These are phyloP conservation scores for Silurus lanzhouensis DNA, from an alignment of 2,797 vertebrate species.

Conservation along the genomic window DNA sequence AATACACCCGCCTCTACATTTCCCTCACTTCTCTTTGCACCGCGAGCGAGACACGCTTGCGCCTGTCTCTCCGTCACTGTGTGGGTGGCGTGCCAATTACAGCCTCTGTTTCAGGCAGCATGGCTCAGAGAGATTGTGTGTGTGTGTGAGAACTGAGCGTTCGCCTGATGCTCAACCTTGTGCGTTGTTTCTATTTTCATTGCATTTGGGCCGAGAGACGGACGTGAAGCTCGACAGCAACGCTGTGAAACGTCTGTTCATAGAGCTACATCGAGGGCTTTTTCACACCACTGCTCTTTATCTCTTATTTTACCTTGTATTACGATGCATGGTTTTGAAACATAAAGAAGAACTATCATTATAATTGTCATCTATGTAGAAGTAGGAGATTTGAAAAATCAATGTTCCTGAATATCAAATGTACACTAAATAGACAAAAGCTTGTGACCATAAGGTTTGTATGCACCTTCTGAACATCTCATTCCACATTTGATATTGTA, in stretches of 20 bases:
- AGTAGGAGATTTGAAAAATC: too few species aligned
- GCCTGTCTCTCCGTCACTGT: conserved; percentile 12
- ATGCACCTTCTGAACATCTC: too few species aligned
- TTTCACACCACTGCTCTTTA: background rate
- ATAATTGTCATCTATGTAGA: too few species aligned
- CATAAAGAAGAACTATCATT: too few species aligned
- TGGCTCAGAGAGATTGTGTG: background rate
- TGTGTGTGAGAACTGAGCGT: background rate
- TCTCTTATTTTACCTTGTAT: background rate
- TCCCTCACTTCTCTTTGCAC: conserved; percentile 15
- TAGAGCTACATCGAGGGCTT: background rate
- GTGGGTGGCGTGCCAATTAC: conserved; percentile 51
- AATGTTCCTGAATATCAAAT: too few species aligned
- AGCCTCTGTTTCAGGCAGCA: conserved; percentile 35
- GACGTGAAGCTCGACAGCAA: background rate
- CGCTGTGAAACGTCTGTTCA: background rate
- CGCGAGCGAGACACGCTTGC: conserved; percentile 1
- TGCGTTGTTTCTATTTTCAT: conserved; percentile 42
- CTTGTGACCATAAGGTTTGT: too few species aligned
- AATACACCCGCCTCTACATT: conserved; percentile 24
- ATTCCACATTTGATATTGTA: too few species aligned
- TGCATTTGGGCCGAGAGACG: conserved; percentile 4
- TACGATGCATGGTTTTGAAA: too few species aligned
- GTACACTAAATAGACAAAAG: too few species aligned
- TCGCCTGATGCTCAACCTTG: conserved; percentile 26